phyloP scores from a whole-genome alignment of 2,113 vertebrate species.

The Scortum barcoo region DNA sequence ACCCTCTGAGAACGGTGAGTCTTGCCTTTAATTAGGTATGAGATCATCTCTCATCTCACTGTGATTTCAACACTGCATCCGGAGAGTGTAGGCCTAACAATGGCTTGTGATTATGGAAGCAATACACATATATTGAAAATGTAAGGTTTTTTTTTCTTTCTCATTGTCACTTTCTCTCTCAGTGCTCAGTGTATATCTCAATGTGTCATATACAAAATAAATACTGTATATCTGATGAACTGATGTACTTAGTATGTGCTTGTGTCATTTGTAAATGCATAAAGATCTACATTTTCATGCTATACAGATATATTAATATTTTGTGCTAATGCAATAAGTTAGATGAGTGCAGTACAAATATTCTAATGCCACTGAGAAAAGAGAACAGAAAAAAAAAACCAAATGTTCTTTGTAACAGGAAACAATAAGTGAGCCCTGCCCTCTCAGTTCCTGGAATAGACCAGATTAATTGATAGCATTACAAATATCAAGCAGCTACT shows the following conservation, averaged over 20 bases:
- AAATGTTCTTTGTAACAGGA: constrained; percentile 69
- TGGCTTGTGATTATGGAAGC: not conserved
- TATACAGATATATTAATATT: not conserved
- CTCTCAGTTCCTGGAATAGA: constrained; percentile 78
- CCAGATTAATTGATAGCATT: constrained; percentile 48
- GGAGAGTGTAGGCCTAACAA: not conserved
- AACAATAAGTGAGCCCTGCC: constrained; percentile 69
- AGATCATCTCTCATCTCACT: constrained; percentile 2
- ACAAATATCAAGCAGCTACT: constrained; percentile 17
- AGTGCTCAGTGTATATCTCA: not conserved
- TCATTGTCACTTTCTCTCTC: not conserved
- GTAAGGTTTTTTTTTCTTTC: no score
- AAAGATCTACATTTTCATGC: not conserved
- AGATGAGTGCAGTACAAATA: not conserved
- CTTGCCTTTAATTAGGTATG: constrained; percentile 19
- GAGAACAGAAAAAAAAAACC: constrained; percentile 31
- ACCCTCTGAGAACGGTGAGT: constrained; percentile 9
- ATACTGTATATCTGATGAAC: not conserved
- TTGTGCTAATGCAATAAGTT: not conserved
- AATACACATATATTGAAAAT: not conserved
- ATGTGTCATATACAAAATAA: not conserved
- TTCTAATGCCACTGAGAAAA: constrained; percentile 11
- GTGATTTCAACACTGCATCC: not conserved
- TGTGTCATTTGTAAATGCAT: not conserved
- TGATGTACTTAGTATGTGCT: no score